These are phyloP conservation scores for Philaethria dido DNA, from an alignment of 2,888 invertebrate species.

Conservation along the genomic window DNA sequence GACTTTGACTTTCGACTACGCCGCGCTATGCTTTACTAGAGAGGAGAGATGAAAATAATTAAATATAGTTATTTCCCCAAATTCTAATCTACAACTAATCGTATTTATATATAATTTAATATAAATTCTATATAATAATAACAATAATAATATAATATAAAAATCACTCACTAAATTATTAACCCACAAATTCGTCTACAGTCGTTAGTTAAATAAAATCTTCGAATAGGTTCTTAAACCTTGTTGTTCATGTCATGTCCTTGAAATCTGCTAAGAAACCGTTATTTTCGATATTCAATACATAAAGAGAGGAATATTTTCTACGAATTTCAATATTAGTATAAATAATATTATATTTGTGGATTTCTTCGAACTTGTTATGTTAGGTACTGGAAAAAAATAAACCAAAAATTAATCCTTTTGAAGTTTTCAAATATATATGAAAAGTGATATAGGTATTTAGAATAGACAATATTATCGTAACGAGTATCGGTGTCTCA, in stretches of 20 bases:
- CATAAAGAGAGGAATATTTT: background rate
- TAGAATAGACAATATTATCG: too few species aligned
- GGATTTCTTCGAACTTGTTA: background rate
- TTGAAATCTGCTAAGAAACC: background rate
- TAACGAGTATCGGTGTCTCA: background rate
- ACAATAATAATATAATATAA: background rate
- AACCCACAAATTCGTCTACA: background rate
- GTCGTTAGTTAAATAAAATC: too few species aligned
- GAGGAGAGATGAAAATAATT: too few species aligned
- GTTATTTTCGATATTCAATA: background rate
- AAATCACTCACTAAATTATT: too few species aligned
- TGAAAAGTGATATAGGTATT: too few species aligned
- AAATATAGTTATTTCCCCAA: too few species aligned
- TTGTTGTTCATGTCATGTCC: background rate
- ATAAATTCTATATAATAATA: too few species aligned
- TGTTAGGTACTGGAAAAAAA: background rate
- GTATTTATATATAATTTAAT: too few species aligned
- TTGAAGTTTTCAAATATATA: background rate
- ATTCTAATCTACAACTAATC: too few species aligned
- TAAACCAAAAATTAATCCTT: background rate
- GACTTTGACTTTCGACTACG: too few species aligned
- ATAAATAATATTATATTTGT: background rate
- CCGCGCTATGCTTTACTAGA: too few species aligned
- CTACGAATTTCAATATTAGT: background rate
- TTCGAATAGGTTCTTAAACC: too few species aligned